Evolutionary conservation across 2,113 vertebrate genomes (phyloP).

Genomic region (Strix aluco): DNA sequence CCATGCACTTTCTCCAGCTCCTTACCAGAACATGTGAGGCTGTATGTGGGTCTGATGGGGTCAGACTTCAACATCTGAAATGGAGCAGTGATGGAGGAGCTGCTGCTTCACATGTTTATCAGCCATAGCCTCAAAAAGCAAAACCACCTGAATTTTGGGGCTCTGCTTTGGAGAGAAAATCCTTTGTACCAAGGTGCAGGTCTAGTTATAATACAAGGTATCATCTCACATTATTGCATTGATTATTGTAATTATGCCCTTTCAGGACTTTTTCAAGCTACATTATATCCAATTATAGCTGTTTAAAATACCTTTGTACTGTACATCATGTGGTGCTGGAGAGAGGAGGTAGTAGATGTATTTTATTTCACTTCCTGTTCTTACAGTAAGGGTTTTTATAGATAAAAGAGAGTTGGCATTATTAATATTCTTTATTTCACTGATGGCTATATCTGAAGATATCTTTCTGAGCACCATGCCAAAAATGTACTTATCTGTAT

Average conservation of each 20-base stretch:
- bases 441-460: neutral
- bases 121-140: neutral
- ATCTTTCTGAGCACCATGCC: neutral
- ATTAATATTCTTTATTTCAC: neutral
- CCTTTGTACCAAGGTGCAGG: neutral
- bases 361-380: neutral
- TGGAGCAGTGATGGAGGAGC: neutral
- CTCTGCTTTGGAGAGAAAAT: neutral
- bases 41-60: neutral
- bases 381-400: slow-evolving; percentile 60
- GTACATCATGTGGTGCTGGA: slow-evolving; percentile 13
- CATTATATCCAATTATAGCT: slow-evolving; percentile 61
- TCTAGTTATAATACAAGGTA: slow-evolving; percentile 57
- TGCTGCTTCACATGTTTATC: neutral
- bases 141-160: neutral
- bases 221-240: slow-evolving; percentile 35
- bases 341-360: neutral
- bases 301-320: slow-evolving; percentile 66
- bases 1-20: neutral
- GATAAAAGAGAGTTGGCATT: neutral
- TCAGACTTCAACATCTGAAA: neutral
- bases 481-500: neutral
- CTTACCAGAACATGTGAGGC: neutral
- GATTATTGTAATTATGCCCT: slow-evolving; percentile 68
- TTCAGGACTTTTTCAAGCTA: slow-evolving; percentile 57